These are phyloP conservation scores for Morpho achilles DNA, from an alignment of 2,888 invertebrate genomes.

Conservation along the genomic window DNA sequence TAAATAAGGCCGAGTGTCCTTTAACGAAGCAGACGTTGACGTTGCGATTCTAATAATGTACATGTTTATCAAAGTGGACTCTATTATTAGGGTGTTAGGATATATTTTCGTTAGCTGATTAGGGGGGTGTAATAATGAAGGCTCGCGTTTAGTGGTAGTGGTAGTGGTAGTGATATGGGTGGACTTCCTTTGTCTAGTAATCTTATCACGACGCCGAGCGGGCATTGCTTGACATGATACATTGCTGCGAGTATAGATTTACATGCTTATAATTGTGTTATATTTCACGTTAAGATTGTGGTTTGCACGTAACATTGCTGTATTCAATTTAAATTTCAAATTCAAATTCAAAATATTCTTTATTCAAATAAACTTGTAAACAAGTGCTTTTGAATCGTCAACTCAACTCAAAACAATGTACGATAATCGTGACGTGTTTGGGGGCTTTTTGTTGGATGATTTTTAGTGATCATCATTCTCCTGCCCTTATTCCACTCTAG, in stretches of 20 bases:
- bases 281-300: conserved; percentile 12
- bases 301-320: not conserved
- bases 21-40: conserved; percentile 76
- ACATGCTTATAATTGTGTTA: conserved; percentile 38
- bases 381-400: no score
- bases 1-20: conserved; percentile 78
- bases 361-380: no score
- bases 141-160: conserved; percentile 69
- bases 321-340: no score
- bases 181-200: conserved; percentile 78
- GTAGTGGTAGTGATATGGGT: conserved; percentile 73
- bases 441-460: no score
- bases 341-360: no score
- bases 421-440: not conserved
- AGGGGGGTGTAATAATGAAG: conserved; percentile 58
- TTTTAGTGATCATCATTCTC: no score
- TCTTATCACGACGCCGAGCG: conserved; percentile 70
- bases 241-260: conserved; percentile 56
- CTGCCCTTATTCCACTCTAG: no score
- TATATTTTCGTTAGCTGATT: conserved; percentile 35
- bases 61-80: conserved; percentile 50
- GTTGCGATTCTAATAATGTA: conserved; percentile 64
- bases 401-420: not conserved
- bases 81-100: conserved; percentile 47
- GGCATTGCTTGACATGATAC: conserved; percentile 69